Base-by-base conservation (phyloP, 2,113 vertebrate genomes). In the Megaceryle maxima region DNA sequence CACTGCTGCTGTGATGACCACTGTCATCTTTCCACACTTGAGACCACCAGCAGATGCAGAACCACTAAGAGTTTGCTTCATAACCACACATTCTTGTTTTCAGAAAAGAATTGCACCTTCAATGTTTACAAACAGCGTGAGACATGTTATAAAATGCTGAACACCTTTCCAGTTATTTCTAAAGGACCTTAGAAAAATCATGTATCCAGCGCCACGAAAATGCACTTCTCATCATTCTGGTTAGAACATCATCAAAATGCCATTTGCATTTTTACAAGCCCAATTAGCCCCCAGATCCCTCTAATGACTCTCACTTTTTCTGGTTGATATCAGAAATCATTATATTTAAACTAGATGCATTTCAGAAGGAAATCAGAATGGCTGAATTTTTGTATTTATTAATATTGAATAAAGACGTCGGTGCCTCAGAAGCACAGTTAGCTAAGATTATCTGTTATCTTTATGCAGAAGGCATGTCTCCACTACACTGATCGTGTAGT, bases 261-360 rank as follows among this genome's bases (percentile, higher is more conserved):
- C 64, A 83, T 88, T 93, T 93, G 76, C 85, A 39, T 83, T 89
- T 96, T 89, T 70, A 75, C 67, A 95, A 96, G 89, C 25, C 66
- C 39, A 92, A 55, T 92, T 94, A 96, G 87, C 44, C 70, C 56
- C 31, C 73, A 80, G 88, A 93, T 95, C 50, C n/a, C 44, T 63
- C 59, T 83, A 81, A 70, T 9, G 37, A 77, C 41, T 84, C 62
- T 33, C 6, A 2, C 21, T 90, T 95, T 76, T 89, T 44, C 78
- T 77, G 48, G 57, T 12, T 62, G 46, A 25, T 64, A 80, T 67
- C 60, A 80, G 59, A 86, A 90, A 74, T 82, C 84, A 55, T 74
- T 82, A 53, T 17, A 81, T 67, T 91, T 88, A 64, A 92, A 90
- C 37, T 20, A 63, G 81, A 91, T 51, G 9, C 57, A 43, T 72